A percentile compares a stretch with the other conserved stretches of the same genome.
Conservation (phyloP, 2,113 vertebrate species). For the Syngnathus scovelli region DNA sequence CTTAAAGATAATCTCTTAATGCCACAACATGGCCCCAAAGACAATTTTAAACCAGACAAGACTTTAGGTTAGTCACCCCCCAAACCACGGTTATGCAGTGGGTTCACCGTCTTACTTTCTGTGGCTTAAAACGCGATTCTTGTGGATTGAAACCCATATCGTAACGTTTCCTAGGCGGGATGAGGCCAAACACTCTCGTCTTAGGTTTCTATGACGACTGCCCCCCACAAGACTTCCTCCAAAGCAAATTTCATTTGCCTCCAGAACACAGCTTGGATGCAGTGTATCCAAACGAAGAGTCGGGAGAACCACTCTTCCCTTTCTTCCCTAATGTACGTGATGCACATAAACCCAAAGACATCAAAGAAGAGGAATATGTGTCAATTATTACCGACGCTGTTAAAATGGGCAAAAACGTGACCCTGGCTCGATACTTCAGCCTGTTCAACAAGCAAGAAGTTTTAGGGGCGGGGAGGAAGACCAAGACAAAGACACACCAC, state of each 20-base stretch:
- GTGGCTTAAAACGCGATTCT: not conserved
- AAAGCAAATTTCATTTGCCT: slow-evolving; percentile 47
- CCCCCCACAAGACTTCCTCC: slow-evolving; percentile 71
- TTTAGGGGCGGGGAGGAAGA: slow-evolving; percentile 25
- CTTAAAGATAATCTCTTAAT: not conserved
- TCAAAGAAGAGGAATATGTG: slow-evolving; percentile 74
- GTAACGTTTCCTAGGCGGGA: slow-evolving; percentile 65
- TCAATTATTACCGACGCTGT: slow-evolving; percentile 74
- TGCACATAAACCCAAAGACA: slow-evolving; percentile 50
- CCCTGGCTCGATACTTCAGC: slow-evolving; percentile 71
- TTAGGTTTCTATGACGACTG: slow-evolving; percentile 79
- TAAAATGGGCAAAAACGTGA: slow-evolving; percentile 83
- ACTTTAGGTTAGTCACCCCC: not conserved
- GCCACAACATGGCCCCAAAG: not conserved
- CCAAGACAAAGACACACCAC: slow-evolving; percentile 17
- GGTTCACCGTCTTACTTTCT: not conserved
- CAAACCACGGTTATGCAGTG: too few relatives aligned
- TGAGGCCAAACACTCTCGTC: slow-evolving; percentile 81
- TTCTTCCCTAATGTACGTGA: slow-evolving; percentile 68
- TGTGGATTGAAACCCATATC: not conserved
- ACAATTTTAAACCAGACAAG: not conserved
- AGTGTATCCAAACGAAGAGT: slow-evolving; percentile 28
- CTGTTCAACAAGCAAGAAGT: slow-evolving; percentile 56
- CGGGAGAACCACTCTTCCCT: slow-evolving; percentile 22
- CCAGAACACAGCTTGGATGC: slow-evolving; percentile 50